Percentiles rank a stretch among this genome's conserved stretches.
phyloP scores from a whole-genome alignment of 2,888 invertebrate genomes.

The Leptinotarsa haldemani region DNA sequence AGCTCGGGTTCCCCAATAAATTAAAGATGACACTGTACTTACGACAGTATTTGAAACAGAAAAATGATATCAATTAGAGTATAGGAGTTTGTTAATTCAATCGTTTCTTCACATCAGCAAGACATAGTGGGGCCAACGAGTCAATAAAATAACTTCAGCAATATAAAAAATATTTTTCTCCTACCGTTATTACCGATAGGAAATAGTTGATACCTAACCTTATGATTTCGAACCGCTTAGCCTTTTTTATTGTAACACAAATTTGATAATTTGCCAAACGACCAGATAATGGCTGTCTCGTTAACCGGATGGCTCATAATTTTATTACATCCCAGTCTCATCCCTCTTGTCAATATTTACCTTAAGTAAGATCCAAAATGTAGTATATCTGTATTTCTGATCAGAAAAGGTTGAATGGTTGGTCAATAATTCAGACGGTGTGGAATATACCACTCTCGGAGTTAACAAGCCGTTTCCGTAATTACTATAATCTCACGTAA shows the following conservation, averaged over 20 bases:
- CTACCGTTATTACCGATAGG: not conserved
- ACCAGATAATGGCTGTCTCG: conserved; percentile 18
- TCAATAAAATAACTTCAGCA: not conserved
- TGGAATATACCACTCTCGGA: conserved; percentile 40
- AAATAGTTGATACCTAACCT: conserved; percentile 10
- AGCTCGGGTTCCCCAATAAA: too few relatives aligned
- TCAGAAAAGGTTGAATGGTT: conserved; percentile 40
- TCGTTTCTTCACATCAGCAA: too few relatives aligned
- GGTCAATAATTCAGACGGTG: conserved; percentile 43
- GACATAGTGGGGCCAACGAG: not conserved
- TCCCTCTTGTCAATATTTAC: conserved; percentile 49
- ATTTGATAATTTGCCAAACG: conserved; percentile 20
- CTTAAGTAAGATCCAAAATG: conserved; percentile 49
- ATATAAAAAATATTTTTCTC: not conserved
- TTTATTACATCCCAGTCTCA: conserved; percentile 34
- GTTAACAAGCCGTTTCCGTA: conserved; percentile 37
- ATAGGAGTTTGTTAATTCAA: too few relatives aligned
- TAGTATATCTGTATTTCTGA: conserved; percentile 40
- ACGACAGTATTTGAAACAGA: too few relatives aligned
- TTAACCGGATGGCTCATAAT: conserved; percentile 39
- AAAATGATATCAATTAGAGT: too few relatives aligned
- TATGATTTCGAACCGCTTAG: not conserved
- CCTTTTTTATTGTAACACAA: conserved; percentile 20
- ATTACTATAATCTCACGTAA: conserved; percentile 41
- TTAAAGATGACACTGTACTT: too few relatives aligned